These are phyloP conservation scores for Rissa tridactyla DNA, from an alignment of 2,113 vertebrate genomes.

Conservation along the genomic window DNA sequence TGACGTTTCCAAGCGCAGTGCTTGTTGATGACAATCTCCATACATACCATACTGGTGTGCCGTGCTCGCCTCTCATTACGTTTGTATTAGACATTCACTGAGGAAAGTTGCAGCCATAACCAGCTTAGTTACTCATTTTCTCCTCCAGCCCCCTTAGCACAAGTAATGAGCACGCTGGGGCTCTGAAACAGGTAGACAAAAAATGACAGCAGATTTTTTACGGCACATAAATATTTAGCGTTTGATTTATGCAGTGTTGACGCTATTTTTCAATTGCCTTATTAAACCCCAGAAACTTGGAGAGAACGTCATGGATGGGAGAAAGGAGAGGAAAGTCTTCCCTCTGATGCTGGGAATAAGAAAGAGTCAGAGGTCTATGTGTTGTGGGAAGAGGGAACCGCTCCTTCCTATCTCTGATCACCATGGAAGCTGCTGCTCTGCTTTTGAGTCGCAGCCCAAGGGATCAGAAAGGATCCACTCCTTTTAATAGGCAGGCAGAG, in stretches of 20 bases:
- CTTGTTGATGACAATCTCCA: not conserved
- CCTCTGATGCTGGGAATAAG: not conserved
- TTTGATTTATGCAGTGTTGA: conserved; percentile 5
- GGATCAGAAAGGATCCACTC: not conserved
- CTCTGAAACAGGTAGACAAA: not conserved
- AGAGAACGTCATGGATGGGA: not conserved
- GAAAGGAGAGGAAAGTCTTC: not conserved
- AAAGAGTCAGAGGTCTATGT: not conserved
- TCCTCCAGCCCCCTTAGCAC: not conserved
- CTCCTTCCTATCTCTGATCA: not conserved
- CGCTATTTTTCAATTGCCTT: conserved; percentile 21
- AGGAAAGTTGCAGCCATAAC: not conserved
- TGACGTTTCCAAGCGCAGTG: not conserved
- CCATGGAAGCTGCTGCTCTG: not conserved
- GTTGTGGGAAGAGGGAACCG: not conserved
- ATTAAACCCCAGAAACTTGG: conserved; percentile 1
- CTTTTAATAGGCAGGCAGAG: not conserved
- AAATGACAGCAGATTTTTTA: conserved; percentile 5
- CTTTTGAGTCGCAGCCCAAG: not conserved
- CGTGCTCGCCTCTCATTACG: not conserved
- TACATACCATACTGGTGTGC: not conserved
- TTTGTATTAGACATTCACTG: not conserved
- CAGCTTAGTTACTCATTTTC: not conserved
- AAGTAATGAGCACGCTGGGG: not conserved
- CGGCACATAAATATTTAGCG: not conserved